Evolutionary conservation across 2,888 invertebrate genomes (phyloP).

Genomic region (Ramazzottius varieornatus): DNA sequence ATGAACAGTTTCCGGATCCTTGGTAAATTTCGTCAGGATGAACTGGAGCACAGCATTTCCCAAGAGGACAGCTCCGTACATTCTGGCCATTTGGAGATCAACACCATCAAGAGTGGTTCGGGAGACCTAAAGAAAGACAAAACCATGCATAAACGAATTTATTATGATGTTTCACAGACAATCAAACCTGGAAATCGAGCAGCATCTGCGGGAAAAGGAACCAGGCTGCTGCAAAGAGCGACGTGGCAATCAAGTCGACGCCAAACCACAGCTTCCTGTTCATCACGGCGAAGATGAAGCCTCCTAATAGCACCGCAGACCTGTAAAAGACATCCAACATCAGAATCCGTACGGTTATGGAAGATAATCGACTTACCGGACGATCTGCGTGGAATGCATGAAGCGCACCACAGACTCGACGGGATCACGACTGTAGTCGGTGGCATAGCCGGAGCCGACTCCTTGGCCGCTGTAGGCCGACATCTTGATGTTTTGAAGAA

Average conservation of each 20-base stretch:
- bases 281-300: no score
- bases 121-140: background rate
- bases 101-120: background rate
- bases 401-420: no score
- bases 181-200: background rate
- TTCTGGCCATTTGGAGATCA: background rate
- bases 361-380: no score
- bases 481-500: no score
- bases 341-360: no score
- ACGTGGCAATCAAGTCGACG: background rate
- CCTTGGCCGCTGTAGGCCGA: no score
- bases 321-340: no score
- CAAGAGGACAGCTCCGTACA: background rate
- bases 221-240: background rate
- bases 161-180: no score
- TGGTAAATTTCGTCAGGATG: background rate
- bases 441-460: no score
- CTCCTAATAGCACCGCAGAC: no score
- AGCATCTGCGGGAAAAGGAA: background rate
- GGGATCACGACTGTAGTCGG: no score
- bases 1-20: background rate
- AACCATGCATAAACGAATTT: background rate
- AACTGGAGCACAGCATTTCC: background rate
- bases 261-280: background rate
- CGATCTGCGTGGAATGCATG: no score